Base-by-base conservation (phyloP, 2,797 vertebrate genomes). In the Epinephelus awoara region DNA sequence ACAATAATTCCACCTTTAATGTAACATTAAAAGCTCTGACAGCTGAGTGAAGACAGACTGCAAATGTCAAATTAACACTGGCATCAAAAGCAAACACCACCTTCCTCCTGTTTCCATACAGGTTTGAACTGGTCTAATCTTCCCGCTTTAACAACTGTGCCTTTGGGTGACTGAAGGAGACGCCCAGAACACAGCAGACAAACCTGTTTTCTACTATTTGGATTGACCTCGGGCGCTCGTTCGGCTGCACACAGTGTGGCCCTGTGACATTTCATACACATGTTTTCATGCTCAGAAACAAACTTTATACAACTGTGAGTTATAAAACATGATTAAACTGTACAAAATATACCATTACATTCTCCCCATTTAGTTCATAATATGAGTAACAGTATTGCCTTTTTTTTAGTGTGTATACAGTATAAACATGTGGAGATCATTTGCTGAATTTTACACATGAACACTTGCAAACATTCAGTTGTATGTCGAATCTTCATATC, bases 201-300 rank as follows among this genome's bases (percentile, higher is more conserved):
- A 90, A 93, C 92, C 85, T 62, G 92, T 94, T 92, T 85, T 84
- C 57, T 42, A 65, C 27, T 72, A 15, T 77, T 75, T 82, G 70
- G 21, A 55, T 75, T 77, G 4, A 79, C 83, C 50, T 66, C 75
- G 52, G 65, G 75, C 40, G 40, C 11, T 42, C 40, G 49, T 66
- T 72, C 5, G 29, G 34, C 42, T 66, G 46, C 50, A 54, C 58
- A 74, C 59, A 21, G 14, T 21, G 5, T 59, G 54, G 15, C 40
- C 59, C 62, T 57, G 57, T 74, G 51, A 83, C 57, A 65, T 58
- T 67, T 79, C n/a, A 75, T 15, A 40, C 40, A 49, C 40, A 34
- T 49, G 50, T 64, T 78, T 86, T 84, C 78, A 80, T 86, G 75
- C 73, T 83, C 49, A 68, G 51, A 4, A 66, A 61, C 63, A 69